phyloP scores from a whole-genome alignment of 2,888 invertebrate species.

The Amphipyra berbera region DNA sequence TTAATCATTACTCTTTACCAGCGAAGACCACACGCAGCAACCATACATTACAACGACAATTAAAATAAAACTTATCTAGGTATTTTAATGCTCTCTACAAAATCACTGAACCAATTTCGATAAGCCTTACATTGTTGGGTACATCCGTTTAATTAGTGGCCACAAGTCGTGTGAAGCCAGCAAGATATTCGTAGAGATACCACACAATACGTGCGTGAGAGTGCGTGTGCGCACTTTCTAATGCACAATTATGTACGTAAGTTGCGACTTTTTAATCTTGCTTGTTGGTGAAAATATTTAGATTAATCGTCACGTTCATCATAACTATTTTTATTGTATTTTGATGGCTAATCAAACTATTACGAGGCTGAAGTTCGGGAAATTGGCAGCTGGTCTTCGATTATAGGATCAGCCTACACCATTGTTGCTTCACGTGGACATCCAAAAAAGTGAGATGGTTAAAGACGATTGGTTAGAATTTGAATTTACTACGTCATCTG shows the following conservation, averaged over 20 bases:
- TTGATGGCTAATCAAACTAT: background rate
- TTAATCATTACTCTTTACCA: too few species aligned
- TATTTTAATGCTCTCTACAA: conserved; percentile 56
- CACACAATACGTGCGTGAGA: conserved; percentile 62
- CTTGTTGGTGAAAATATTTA: conserved; percentile 53
- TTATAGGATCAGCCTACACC: too few species aligned
- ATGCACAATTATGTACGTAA: conserved; percentile 59
- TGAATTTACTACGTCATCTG: too few species aligned
- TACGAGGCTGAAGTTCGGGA: background rate
- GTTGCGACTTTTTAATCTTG: conserved; percentile 53
- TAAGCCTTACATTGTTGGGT: conserved; percentile 59
- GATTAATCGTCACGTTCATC: conserved; percentile 19
- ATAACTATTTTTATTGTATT: background rate
- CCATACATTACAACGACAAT: conserved; percentile 18
- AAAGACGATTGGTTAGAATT: too few species aligned
- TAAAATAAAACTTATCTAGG: conserved; percentile 46
- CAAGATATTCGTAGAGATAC: conserved; percentile 59
- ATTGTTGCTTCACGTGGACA: too few species aligned
- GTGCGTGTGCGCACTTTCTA: conserved; percentile 68
- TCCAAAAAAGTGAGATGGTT: too few species aligned
- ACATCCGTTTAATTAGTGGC: conserved; percentile 60
- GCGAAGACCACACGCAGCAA: conserved; percentile 33
- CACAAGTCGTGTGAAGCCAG: conserved; percentile 62
- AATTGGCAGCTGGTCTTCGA: background rate
- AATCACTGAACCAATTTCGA: conserved; percentile 63